Evolutionary conservation across 2,797 vertebrate species (phyloP).

Genomic region (Pelodytes ibericus): DNA sequence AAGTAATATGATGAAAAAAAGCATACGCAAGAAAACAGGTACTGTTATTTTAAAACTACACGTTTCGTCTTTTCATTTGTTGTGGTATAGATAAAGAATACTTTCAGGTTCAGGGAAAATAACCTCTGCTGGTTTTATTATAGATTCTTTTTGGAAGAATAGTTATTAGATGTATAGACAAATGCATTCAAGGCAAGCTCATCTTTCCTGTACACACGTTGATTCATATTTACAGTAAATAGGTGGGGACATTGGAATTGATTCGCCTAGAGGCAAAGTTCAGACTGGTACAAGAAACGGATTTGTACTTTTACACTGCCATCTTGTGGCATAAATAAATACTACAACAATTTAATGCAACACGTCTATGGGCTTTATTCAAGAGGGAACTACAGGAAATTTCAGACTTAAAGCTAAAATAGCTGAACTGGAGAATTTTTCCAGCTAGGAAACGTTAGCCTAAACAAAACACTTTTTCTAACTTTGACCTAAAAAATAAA

Average conservation of each 20-base stretch:
- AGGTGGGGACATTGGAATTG: slow-evolving; percentile 39
- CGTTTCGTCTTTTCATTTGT: too few relatives aligned
- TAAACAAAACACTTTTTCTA: too few relatives aligned
- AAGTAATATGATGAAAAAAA: too few relatives aligned
- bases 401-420: too few relatives aligned
- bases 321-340: slow-evolving; percentile 50
- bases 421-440: too few relatives aligned
- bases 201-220: slow-evolving; percentile 36
- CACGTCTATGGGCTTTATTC: too few relatives aligned
- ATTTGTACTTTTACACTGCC: slow-evolving; percentile 49
- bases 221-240: slow-evolving; percentile 53
- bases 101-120: not conserved
- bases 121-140: not conserved
- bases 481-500: too few relatives aligned
- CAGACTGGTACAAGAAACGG: slow-evolving; percentile 1
- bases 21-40: too few relatives aligned
- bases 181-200: slow-evolving; percentile 11
- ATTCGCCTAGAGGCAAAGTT: slow-evolving; percentile 37
- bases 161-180: slow-evolving; percentile 4
- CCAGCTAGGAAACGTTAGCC: too few relatives aligned
- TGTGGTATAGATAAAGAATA: not conserved
- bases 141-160: slow-evolving; percentile 16
- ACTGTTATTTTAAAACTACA: too few relatives aligned
- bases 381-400: too few relatives aligned
- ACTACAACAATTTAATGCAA: slow-evolving; percentile 16